These are phyloP conservation scores for Suricata suricatta DNA, from an alignment of 2,113 vertebrate species.

Conservation along the genomic window DNA sequence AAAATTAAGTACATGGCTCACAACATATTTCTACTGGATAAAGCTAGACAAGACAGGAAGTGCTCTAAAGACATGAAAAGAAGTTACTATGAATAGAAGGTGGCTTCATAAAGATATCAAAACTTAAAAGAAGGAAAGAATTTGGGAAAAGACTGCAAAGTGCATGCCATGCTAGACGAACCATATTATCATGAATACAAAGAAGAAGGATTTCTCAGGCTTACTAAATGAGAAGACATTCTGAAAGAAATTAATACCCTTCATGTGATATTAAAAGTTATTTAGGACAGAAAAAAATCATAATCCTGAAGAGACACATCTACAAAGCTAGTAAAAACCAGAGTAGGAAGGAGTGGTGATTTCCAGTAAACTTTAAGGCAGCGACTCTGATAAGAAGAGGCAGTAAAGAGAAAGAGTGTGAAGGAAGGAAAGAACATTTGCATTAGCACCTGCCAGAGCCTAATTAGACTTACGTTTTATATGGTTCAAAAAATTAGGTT, in stretches of 20 bases:
- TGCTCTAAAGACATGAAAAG: neutral
- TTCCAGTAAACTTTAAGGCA: no score
- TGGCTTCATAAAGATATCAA: neutral
- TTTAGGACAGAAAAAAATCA: neutral
- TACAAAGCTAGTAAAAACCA: neutral
- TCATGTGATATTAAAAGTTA: neutral
- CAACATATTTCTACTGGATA: constrained; percentile 21
- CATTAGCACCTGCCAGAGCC: no score
- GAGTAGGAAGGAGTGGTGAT: no score
- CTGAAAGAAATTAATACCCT: neutral
- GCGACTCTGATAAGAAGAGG: no score
- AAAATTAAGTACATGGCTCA: neutral
- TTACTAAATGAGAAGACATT: neutral
- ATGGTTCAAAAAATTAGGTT: no score
- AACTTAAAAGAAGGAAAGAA: neutral
- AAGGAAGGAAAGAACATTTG: no score
- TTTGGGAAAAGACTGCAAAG: neutral
- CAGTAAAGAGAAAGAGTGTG: no score
- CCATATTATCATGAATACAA: neutral
- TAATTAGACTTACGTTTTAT: no score
- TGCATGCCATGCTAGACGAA: neutral
- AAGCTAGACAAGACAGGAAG: neutral
- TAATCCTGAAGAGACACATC: neutral
- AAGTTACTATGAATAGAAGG: neutral
- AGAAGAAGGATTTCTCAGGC: neutral